Evolutionary conservation across 2,888 invertebrate genomes (phyloP).

Genomic region (Drosophila picticornis): DNA sequence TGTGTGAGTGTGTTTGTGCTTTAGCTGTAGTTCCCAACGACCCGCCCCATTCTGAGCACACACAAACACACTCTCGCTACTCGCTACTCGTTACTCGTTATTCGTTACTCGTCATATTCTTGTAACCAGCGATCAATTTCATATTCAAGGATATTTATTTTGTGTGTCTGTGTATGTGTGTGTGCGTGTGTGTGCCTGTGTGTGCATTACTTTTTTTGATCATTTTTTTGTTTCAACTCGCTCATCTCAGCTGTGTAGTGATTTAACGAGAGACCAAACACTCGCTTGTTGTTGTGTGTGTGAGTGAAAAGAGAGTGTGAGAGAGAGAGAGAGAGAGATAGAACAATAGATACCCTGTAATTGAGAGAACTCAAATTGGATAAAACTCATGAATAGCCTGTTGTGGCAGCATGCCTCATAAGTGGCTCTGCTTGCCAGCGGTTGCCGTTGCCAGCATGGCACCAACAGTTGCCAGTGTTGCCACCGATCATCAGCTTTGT

Average conservation of each 20-base stretch:
- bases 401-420: constrained; percentile 38
- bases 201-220: constrained; percentile 7
- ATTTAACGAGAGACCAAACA: constrained; percentile 19
- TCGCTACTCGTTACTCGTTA: constrained; percentile 6
- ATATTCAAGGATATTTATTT: constrained; percentile 22
- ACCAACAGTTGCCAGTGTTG: constrained; percentile 34
- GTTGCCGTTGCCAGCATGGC: constrained; percentile 46
- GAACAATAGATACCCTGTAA: constrained; percentile 9
- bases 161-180: constrained; percentile 4
- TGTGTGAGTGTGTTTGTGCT: neutral
- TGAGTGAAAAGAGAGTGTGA: neutral
- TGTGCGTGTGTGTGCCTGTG: constrained; percentile 2
- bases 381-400: constrained; percentile 13
- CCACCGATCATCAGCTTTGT: constrained; percentile 37
- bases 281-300: constrained; percentile 24
- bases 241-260: constrained; percentile 28
- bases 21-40: constrained; percentile 3
- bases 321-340: neutral
- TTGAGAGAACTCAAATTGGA: constrained; percentile 4
- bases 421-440: constrained; percentile 37
- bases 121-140: constrained; percentile 10
- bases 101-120: neutral
- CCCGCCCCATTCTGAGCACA: constrained; percentile 3
- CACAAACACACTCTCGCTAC: constrained; percentile 12
- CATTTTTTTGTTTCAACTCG: constrained; percentile 22